Percentiles rank a stretch among this genome's conserved stretches.
phyloP scores from a whole-genome alignment of 2,888 invertebrate species.

The Lasioglossum malachurum region DNA sequence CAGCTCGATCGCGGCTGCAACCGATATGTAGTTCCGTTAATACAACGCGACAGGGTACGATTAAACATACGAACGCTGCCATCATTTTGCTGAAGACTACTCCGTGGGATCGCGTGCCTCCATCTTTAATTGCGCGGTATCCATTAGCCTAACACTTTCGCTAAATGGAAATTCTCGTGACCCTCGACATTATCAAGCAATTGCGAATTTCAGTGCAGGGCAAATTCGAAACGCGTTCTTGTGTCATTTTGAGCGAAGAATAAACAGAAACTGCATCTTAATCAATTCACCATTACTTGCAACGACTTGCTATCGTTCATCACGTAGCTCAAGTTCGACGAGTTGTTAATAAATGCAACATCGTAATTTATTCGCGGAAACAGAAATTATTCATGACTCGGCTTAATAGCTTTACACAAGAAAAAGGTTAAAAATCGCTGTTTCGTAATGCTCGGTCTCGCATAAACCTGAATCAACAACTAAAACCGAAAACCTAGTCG shows the following conservation, averaged over 20 bases:
- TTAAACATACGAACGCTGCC: constrained; percentile 7
- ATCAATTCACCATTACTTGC: not conserved
- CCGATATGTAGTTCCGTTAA: constrained; percentile 21
- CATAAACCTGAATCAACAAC: not conserved
- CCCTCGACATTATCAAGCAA: not conserved
- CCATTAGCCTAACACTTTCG: not conserved
- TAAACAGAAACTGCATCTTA: not conserved
- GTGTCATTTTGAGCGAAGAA: not conserved
- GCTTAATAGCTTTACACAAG: not conserved
- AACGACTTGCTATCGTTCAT: not conserved
- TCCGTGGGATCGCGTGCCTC: not conserved
- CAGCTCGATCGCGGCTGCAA: not conserved
- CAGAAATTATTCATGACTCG: not conserved
- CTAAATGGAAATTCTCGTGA: not conserved
- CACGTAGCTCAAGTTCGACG: not conserved
- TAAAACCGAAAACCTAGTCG: not conserved
- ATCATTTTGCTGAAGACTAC: not conserved
- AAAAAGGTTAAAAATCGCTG: not conserved
- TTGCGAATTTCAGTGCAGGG: not conserved
- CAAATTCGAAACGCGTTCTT: not conserved
- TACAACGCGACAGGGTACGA: constrained; percentile 4
- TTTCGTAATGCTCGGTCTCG: not conserved
- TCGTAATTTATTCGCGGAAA: not conserved
- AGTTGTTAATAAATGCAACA: not conserved
- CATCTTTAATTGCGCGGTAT: not conserved